phyloP scores from a whole-genome alignment of 2,888 invertebrate genomes.

The Polyommatus iphigenia region DNA sequence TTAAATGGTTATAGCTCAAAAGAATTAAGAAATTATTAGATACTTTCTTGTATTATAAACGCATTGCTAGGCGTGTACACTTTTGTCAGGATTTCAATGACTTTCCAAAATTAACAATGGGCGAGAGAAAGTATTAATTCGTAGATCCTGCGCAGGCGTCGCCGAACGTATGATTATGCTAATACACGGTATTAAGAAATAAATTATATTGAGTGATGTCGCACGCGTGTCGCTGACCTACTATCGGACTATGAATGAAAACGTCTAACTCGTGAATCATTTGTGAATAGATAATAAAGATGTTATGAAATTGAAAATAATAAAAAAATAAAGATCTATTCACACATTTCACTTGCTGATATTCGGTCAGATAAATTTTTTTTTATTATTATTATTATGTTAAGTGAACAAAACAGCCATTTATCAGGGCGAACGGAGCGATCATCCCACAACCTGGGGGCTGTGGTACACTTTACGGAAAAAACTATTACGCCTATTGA shows the following conservation, averaged over 20 bases:
- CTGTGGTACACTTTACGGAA: too few species aligned
- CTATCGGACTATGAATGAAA: constrained; percentile 25
- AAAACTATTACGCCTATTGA: too few species aligned
- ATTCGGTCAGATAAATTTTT: background rate
- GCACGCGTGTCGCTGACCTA: background rate
- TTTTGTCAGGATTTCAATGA: background rate
- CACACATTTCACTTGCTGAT: background rate
- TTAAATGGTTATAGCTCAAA: too few species aligned
- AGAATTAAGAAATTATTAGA: too few species aligned
- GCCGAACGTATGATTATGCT: constrained; percentile 17
- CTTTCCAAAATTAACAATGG: constrained; percentile 4
- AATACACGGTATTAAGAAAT: constrained; percentile 18
- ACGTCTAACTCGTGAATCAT: background rate
- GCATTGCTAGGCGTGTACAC: too few species aligned
- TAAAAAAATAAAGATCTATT: background rate
- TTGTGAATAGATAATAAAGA: constrained; percentile 4
- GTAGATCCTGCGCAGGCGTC: background rate
- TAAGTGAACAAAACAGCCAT: too few species aligned
- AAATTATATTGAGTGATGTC: constrained; percentile 23
- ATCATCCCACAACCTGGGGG: too few species aligned
- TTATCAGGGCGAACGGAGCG: too few species aligned
- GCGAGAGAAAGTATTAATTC: constrained; percentile 9
- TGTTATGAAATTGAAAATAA: constrained; percentile 5
- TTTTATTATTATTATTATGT: too few species aligned
- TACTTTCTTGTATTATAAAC: too few species aligned